Conservation (phyloP, 2,888 invertebrate genomes). For the Acrobasis suavella region DNA sequence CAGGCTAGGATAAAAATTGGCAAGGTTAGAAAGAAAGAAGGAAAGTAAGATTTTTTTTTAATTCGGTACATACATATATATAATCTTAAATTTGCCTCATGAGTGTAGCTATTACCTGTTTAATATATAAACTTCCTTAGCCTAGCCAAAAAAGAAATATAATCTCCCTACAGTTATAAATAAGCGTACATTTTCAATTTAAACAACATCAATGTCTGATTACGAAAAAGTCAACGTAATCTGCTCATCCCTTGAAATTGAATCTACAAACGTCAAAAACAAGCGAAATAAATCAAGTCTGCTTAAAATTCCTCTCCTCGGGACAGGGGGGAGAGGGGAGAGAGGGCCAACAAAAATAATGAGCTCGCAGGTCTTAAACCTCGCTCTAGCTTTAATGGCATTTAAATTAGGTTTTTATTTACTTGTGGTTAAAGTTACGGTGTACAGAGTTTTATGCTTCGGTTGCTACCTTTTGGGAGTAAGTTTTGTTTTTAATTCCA, state of each 20-base stretch:
- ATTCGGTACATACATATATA: no score
- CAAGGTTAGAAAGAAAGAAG: no score
- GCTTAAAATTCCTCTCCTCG: slow-evolving; percentile 35
- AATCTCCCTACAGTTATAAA: background rate
- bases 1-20: no score
- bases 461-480: no score
- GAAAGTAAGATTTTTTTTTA: no score
- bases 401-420: slow-evolving; percentile 81
- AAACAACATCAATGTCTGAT: slow-evolving; percentile 7
- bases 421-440: slow-evolving; percentile 38
- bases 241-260: slow-evolving; percentile 26
- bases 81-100: no score
- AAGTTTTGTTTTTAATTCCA: no score
- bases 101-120: no score
- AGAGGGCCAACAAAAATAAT: slow-evolving; percentile 49
- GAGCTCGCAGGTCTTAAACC: slow-evolving; percentile 58
- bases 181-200: background rate
- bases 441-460: background rate
- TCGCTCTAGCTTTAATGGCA: slow-evolving; percentile 76
- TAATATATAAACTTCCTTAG: no score
- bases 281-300: slow-evolving; percentile 37
- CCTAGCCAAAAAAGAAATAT: no score
- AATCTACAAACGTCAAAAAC: slow-evolving; percentile 36
- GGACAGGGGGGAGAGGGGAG: slow-evolving; percentile 28
- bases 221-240: slow-evolving; percentile 16